Conservation (phyloP, 2,888 invertebrate genomes). For the Melipona bicolor region DNA sequence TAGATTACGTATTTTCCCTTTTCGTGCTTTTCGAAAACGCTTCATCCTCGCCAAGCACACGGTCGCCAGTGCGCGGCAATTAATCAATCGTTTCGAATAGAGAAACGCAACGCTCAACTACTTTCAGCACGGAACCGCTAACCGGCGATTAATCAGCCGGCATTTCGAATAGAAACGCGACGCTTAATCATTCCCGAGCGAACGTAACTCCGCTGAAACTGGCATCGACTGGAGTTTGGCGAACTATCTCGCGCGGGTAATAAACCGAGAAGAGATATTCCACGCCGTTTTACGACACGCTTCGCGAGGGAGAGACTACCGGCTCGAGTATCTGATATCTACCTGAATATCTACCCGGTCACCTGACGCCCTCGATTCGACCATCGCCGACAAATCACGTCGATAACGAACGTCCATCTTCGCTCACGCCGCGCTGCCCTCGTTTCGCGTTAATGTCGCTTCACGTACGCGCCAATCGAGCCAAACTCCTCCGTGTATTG, state of each 20-base stretch:
- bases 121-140: neutral
- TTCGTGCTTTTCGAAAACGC: neutral
- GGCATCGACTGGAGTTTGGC: neutral
- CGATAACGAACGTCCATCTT: constrained; percentile 41
- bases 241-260: neutral
- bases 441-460: constrained; percentile 31
- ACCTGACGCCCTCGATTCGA: constrained; percentile 11
- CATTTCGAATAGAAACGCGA: constrained; percentile 6
- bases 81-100: neutral
- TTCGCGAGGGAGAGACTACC: neutral
- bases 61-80: neutral
- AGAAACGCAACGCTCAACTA: neutral
- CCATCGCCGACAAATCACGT: constrained; percentile 3
- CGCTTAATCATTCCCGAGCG: neutral
- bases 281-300: neutral
- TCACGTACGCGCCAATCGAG: constrained; percentile 42
- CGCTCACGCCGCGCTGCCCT: constrained; percentile 41
- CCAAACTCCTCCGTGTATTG: neutral
- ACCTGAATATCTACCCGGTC: neutral
- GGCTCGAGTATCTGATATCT: no score
- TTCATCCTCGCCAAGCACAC: no score
- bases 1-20: neutral
- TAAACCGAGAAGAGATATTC: neutral
- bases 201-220: neutral
- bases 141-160: neutral